Evolutionary conservation across 2,888 invertebrate genomes (phyloP).

Genomic region (Diaperis boleti): DNA sequence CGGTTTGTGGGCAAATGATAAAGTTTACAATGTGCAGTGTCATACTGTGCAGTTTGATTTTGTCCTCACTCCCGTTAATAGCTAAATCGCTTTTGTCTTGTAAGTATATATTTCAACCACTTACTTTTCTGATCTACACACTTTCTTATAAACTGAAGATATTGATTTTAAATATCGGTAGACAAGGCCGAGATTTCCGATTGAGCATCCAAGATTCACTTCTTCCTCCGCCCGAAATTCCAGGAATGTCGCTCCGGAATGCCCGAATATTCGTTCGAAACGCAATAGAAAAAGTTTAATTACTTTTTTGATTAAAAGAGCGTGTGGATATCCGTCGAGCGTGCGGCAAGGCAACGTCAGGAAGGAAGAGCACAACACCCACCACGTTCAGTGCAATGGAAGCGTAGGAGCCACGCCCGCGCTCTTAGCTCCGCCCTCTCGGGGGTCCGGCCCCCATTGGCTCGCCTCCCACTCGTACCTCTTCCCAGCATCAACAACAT

Average conservation of each 20-base stretch:
- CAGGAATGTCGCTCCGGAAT: constrained; percentile 22
- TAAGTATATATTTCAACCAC: too few relatives aligned
- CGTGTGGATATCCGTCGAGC: constrained; percentile 9
- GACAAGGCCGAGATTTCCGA: too few relatives aligned
- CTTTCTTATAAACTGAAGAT: too few relatives aligned
- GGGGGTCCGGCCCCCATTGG: constrained; percentile 60
- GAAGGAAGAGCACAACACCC: constrained; percentile 42
- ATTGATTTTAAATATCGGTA: too few relatives aligned
- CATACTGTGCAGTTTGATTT: too few relatives aligned
- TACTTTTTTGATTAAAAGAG: constrained; percentile 50
- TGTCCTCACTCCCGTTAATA: too few relatives aligned
- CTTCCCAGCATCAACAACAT: constrained; percentile 63
- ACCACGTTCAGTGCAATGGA: constrained; percentile 47
- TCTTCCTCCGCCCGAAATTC: not conserved
- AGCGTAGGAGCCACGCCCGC: constrained; percentile 54
- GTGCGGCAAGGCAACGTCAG: constrained; percentile 10
- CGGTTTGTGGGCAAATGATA: too few relatives aligned
- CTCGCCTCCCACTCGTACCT: constrained; percentile 61
- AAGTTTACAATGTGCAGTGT: too few relatives aligned
- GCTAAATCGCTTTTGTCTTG: too few relatives aligned
- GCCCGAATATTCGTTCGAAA: constrained; percentile 35
- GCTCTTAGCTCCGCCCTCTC: constrained; percentile 54
- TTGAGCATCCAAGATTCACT: too few relatives aligned
- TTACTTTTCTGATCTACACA: too few relatives aligned
- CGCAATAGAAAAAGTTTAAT: constrained; percentile 51